Evolutionary conservation across 2,797 vertebrate species (phyloP).

Genomic region (Crypturellus tataupa): DNA sequence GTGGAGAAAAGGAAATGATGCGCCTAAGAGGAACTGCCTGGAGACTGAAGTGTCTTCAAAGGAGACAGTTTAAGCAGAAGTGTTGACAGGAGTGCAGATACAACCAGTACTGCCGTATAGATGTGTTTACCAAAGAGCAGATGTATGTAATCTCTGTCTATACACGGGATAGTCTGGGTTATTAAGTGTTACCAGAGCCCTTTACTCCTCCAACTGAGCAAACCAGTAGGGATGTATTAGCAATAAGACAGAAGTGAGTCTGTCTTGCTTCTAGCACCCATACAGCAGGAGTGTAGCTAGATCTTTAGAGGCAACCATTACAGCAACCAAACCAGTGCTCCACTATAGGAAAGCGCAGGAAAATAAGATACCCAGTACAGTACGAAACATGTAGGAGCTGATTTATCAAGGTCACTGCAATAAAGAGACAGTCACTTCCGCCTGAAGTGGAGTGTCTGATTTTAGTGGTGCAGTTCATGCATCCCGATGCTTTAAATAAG

Average conservation of each 20-base stretch:
- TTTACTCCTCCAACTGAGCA: slow-evolving; percentile 31
- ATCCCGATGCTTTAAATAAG: background rate
- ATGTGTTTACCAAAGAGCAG: slow-evolving; percentile 37
- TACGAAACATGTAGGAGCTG: background rate
- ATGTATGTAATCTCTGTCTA: background rate
- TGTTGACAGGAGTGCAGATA: slow-evolving; percentile 29
- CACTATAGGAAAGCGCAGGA: background rate
- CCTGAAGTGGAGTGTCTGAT: background rate
- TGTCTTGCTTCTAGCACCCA: background rate
- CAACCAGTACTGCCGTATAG: background rate
- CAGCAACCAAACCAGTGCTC: background rate
- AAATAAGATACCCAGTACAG: background rate
- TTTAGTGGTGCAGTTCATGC: background rate
- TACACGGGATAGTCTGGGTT: background rate
- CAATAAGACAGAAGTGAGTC: background rate
- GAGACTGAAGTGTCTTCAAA: slow-evolving; percentile 28
- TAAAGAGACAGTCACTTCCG: background rate
- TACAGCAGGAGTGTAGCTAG: background rate
- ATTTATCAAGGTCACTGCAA: background rate
- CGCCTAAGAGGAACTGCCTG: slow-evolving; percentile 46
- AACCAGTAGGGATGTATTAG: background rate
- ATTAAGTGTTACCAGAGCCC: background rate
- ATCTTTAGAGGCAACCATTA: background rate
- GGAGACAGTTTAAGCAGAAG: slow-evolving; percentile 21
- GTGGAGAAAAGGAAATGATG: slow-evolving; percentile 17